Evolutionary conservation across 2,113 vertebrate genomes (phyloP).

Genomic region (Brienomyrus brachyistius): DNA sequence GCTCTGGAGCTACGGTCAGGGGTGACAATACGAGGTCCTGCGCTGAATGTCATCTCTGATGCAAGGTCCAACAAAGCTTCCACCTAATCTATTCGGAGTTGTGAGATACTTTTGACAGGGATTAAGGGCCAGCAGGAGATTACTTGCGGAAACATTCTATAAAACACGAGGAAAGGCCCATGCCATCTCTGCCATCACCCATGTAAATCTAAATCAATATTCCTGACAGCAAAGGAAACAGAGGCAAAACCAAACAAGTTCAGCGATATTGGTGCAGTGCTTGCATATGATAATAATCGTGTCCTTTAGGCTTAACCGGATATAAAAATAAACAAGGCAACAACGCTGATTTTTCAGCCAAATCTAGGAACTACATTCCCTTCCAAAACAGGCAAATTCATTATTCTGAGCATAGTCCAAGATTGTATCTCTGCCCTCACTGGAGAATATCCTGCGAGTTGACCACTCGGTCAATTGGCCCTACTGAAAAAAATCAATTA

Average conservation of each 20-base stretch:
- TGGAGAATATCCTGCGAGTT: conserved; percentile 44
- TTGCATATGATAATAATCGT: conserved; percentile 27
- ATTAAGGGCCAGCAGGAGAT: not conserved
- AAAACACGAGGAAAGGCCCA: not conserved
- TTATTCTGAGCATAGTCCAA: conserved; percentile 42
- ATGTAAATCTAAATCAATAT: conserved; percentile 29
- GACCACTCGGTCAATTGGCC: conserved; percentile 11
- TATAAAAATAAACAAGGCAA: conserved; percentile 30
- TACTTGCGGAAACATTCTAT: not conserved
- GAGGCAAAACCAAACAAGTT: conserved; percentile 13
- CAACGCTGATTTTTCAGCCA: conserved; percentile 30
- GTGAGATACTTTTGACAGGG: not conserved
- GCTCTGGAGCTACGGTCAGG: not conserved
- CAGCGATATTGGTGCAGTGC: conserved; percentile 4
- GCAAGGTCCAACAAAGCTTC: not conserved
- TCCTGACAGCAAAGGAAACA: conserved; percentile 15
- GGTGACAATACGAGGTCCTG: not conserved
- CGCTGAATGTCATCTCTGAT: not conserved
- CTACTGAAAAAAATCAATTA: not conserved
- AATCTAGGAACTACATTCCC: conserved; percentile 14
- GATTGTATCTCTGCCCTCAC: conserved; percentile 43
- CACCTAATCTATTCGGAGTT: not conserved
- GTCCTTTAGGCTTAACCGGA: not conserved
- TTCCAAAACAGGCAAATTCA: conserved; percentile 41
- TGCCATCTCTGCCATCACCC: not conserved